phyloP scores from a whole-genome alignment of 2,113 vertebrate genomes.

The Stigmatopora argus region DNA sequence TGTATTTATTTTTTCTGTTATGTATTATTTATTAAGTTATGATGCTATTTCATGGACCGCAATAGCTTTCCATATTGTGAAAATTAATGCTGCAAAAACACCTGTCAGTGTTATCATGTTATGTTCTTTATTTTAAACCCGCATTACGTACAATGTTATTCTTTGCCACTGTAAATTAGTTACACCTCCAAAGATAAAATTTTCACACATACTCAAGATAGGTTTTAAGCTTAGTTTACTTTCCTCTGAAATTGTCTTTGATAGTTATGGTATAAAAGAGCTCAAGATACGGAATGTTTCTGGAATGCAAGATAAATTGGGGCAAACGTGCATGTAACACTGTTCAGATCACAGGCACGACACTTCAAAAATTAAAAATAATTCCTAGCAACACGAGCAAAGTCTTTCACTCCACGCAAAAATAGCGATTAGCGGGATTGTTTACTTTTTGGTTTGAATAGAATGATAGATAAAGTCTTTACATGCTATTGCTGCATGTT shows the following conservation, averaged over 20 bases:
- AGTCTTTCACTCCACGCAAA: not conserved
- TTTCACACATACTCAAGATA: not conserved
- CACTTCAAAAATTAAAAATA: not conserved
- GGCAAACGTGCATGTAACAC: slow-evolving; percentile 4
- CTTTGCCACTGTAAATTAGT: slow-evolving; percentile 11
- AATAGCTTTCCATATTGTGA: slow-evolving; percentile 11
- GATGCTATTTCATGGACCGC: not conserved
- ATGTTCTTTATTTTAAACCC: slow-evolving; percentile 14
- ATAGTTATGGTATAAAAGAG: slow-evolving; percentile 10
- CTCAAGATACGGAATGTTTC: slow-evolving; percentile 10
- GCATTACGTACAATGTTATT: slow-evolving; percentile 14
- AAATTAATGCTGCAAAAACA: slow-evolving; percentile 41
- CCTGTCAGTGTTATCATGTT: slow-evolving; percentile 7
- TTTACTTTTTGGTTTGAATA: not conserved
- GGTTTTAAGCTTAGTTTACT: not conserved
- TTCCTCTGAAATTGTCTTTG: not conserved
- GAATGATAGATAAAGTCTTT: not conserved
- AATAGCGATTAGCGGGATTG: not conserved
- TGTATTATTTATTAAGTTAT: slow-evolving; percentile 23
- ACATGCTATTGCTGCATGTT: not conserved
- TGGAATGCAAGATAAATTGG: slow-evolving; percentile 29
- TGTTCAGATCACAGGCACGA: not conserved
- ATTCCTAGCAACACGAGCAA: slow-evolving; percentile 1
- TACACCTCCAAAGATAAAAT: slow-evolving; percentile 4
- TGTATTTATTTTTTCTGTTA: slow-evolving; percentile 34